Evolutionary conservation across 2,888 invertebrate species (phyloP), one percentile per base, ranked within the genome.

Genomic region (Drosophila atripex): DNA sequence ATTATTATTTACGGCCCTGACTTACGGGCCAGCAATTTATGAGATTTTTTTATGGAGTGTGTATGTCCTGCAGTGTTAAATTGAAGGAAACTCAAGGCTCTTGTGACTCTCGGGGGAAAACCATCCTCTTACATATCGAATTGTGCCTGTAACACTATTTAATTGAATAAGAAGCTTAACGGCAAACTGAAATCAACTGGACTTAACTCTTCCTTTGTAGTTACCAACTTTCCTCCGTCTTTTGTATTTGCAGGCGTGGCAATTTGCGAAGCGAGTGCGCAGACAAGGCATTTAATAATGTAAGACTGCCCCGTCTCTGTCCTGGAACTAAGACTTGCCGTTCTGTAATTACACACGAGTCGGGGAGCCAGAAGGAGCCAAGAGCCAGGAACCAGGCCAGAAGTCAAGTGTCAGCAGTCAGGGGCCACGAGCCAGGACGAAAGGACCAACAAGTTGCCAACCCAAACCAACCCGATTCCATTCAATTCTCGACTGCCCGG

Each of bases 221-320:
- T 63, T 66, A 45, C 30, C 28, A 52, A 63, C 54, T 63, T 65
- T 35, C 12, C 45, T 41, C 25, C 9, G 38, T 14, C 25, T 53
- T 57, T 9, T 51, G 14, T 39, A n/a, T 51, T 35, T 28, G 32
- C 69, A 70, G 69, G 69, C 59, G 59, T 70, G 59, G 47, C 39
- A 35, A 6, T 41, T 16, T 7, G 11, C 16, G 28, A 16, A 8
- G 46, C 47, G 12, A 60, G 51, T 12, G 16, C 21, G 39, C 41
- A 6, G 50, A 21, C 47, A 43, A 38, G 46, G 50, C 65, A 60
- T 53, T 64, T 69, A 70, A 86, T 78, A 75, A 80, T 80, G 87
- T 86, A 80, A 84, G 82, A 32, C 61, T 52, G 59, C 46, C 60
- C 57, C 25, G 21, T 49, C 56, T 21, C 12, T 25, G 28, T 3